phyloP scores from a whole-genome alignment of 2,888 invertebrate genomes.

The Synanthedon myopaeformis region DNA sequence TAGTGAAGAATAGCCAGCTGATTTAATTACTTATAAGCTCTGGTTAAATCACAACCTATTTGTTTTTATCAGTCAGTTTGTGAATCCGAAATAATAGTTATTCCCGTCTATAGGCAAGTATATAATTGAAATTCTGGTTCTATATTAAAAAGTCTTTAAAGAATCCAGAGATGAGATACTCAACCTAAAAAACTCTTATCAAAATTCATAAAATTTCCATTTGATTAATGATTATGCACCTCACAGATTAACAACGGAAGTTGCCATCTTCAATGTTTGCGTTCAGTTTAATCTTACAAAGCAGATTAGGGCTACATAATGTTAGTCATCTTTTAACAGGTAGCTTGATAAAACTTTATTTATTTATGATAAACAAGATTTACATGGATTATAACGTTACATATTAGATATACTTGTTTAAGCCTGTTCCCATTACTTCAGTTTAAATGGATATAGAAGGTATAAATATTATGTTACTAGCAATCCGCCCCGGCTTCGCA shows the following conservation, averaged over 20 bases:
- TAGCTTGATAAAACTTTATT: constrained; percentile 54
- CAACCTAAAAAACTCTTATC: constrained; percentile 6
- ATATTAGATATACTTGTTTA: neutral
- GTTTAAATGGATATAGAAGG: neutral
- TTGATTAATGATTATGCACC: neutral
- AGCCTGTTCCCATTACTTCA: neutral
- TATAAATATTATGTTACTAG: neutral
- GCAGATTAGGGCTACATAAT: constrained; percentile 48
- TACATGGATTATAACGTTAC: neutral
- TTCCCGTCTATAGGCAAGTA: too few relatives aligned
- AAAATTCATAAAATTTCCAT: neutral
- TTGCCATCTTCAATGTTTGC: constrained; percentile 54
- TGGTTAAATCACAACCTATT: too few relatives aligned
- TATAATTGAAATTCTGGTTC: too few relatives aligned
- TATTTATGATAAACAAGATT: constrained; percentile 35
- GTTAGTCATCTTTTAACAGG: constrained; percentile 54
- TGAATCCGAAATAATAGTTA: too few relatives aligned
- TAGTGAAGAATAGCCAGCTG: too few relatives aligned
- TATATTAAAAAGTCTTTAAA: too few relatives aligned
- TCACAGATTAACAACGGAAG: constrained; percentile 56
- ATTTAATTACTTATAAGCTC: too few relatives aligned
- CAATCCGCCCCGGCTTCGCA: too few relatives aligned
- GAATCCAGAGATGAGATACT: too few relatives aligned
- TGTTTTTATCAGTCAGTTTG: too few relatives aligned
- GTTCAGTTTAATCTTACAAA: constrained; percentile 42